phyloP scores from a whole-genome alignment of 1,140 invertebrate genomes.

The Euglossa dilemma region DNA sequence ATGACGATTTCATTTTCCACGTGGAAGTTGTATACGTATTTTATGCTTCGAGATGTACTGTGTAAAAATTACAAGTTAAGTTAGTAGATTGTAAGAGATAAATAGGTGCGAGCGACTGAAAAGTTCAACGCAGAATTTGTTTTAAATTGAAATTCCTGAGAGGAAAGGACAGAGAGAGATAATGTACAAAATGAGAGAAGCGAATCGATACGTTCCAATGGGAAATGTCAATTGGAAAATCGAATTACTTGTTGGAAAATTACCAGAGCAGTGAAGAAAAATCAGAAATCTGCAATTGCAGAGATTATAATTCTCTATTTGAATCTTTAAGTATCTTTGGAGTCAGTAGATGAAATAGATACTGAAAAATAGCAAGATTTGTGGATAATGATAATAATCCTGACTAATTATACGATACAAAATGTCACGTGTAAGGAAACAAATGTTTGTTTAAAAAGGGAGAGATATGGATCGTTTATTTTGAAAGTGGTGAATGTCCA shows the following conservation, averaged over 20 bases:
- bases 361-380: background rate
- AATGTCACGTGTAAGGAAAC: background rate
- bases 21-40: background rate
- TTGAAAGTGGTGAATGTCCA: too few relatives aligned
- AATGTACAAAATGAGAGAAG: background rate
- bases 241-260: slow-evolving; percentile 23
- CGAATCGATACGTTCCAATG: background rate
- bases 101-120: background rate
- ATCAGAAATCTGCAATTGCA: too few relatives aligned
- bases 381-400: too few relatives aligned
- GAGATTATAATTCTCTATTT: background rate
- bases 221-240: slow-evolving; percentile 28
- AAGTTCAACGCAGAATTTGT: background rate
- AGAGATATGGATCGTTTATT: too few relatives aligned
- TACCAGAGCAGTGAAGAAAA: slow-evolving; percentile 16
- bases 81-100: background rate
- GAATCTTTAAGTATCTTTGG: slow-evolving; percentile 12
- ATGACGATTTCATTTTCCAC: background rate
- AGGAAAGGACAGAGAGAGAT: background rate
- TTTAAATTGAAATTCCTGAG: background rate
- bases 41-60: background rate
- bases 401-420: background rate
- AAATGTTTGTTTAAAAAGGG: too few relatives aligned
- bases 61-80: background rate
- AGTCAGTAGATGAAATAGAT: background rate